phyloP scores from a whole-genome alignment of 2,797 vertebrate species.

The Dermochelys coriacea region DNA sequence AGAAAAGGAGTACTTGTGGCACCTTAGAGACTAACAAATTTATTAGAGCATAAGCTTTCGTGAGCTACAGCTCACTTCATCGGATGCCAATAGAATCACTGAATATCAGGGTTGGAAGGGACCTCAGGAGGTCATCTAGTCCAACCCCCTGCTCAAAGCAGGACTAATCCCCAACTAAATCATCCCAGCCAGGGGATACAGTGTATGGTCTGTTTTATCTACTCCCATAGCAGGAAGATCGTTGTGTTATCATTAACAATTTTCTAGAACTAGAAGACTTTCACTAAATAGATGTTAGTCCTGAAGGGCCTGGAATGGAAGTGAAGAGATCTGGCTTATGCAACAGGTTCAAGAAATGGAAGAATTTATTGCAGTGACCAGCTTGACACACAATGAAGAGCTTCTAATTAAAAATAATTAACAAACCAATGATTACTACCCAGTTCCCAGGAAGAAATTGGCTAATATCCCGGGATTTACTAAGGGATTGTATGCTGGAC shows the following conservation, averaged over 20 bases:
- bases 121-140: too few species aligned
- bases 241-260: background rate
- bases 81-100: rapidly evolving
- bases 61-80: too few species aligned
- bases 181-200: background rate
- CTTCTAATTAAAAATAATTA: background rate
- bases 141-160: too few species aligned
- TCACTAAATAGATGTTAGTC: rapidly evolving
- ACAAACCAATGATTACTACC: background rate
- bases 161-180: too few species aligned
- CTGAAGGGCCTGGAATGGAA: rapidly evolving
- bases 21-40: too few species aligned
- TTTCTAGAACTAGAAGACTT: rapidly evolving
- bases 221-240: background rate
- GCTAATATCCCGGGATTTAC: background rate
- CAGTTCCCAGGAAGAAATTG: background rate
- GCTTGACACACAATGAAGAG: background rate
- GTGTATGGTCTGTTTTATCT: rapidly evolving
- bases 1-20: too few species aligned
- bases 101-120: too few species aligned
- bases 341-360: background rate
- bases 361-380: background rate
- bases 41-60: too few species aligned
- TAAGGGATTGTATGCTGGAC: background rate
- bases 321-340: background rate